A percentile compares a stretch with the other conserved stretches of the same genome.
These are phyloP conservation scores for Dendrolimus punctatus DNA, from an alignment of 1,140 invertebrate species.

Conservation along the genomic window DNA sequence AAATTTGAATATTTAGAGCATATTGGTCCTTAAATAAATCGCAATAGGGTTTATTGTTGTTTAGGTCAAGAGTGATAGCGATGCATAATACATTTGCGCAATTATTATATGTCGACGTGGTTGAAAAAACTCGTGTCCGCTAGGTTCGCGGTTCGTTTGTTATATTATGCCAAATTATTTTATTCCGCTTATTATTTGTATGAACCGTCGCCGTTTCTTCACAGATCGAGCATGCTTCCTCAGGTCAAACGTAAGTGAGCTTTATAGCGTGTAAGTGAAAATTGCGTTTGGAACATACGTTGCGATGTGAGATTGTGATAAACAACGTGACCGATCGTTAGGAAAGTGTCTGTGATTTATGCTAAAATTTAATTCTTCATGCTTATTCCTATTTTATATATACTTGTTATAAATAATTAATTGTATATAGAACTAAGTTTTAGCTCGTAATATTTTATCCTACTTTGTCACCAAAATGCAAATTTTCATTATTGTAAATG, in stretches of 20 bases:
- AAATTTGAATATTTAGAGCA: too few species aligned
- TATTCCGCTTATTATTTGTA: background rate
- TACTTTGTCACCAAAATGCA: conserved; percentile 56
- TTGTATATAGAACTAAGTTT: conserved; percentile 60
- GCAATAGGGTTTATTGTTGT: too few species aligned
- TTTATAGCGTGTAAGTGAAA: background rate
- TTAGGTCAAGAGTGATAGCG: too few species aligned
- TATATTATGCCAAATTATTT: background rate
- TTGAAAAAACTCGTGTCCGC: too few species aligned
- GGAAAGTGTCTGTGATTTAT: conserved; percentile 68
- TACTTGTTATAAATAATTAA: conserved; percentile 38
- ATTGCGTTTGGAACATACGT: background rate
- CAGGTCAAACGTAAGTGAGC: too few species aligned
- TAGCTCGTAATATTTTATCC: conserved; percentile 35
- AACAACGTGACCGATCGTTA: conserved; percentile 31
- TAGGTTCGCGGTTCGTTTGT: conserved; percentile 5
- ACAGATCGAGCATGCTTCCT: too few species aligned
- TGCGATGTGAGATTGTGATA: conserved; percentile 5
- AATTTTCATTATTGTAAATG: conserved; percentile 33
- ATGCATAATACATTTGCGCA: too few species aligned
- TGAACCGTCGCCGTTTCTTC: too few species aligned
- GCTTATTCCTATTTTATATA: conserved; percentile 60
- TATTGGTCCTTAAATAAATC: too few species aligned
- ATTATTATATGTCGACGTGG: too few species aligned
- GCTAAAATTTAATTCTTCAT: conserved; percentile 54